Evolutionary conservation across 2,888 invertebrate species (phyloP), one percentile per base, ranked within the genome.

Genomic region (Aromia moschata): DNA sequence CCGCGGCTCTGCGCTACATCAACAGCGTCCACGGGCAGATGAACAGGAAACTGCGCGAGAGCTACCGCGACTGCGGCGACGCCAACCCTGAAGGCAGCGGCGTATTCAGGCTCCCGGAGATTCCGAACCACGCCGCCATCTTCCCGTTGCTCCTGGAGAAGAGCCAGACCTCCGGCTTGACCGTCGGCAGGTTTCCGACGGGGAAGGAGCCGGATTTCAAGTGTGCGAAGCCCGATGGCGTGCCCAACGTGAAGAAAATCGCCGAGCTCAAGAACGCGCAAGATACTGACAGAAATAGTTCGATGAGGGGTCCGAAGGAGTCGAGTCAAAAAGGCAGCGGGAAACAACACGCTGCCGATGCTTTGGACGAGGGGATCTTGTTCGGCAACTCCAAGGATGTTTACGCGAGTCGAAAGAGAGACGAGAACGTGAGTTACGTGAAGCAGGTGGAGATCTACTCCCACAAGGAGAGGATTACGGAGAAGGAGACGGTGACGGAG

Each of bases 1-100:
- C 10, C n/a, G 10, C 14, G 20, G 63, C 68, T 2, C 44, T 70
- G 49, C n/a, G 53, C 2, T 65, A 62, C 31, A 43, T 70, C 2
- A 70, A 70, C 52, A 46, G 25, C 10, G 60, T 62, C 31, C 70
- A 68, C 36, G 37, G 49, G 2, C 44, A 33, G n/a, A 58, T 70
- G 37, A 70, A 67, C 49, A 36, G 38, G 3, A 56, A 60, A n/a
- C 38, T 67, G 9, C 37, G 30, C 5, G 55, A 59, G 7, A 33
- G 38, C 7, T 33, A 16, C 14, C 33, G 37, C n/a, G 16, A 45
- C 14, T 33, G 40, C 38, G 52, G 47, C 14, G 44, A 49, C 30
- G n/a, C 38, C 0, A 43, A 53, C 12, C 18, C 44, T 10, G 20
- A 53, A 16, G 41, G 25, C 10, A 40, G 30, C 3, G 20, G 51